Base-by-base conservation (phyloP, 2,888 invertebrate genomes). In the Azorinus chamasolen region DNA sequence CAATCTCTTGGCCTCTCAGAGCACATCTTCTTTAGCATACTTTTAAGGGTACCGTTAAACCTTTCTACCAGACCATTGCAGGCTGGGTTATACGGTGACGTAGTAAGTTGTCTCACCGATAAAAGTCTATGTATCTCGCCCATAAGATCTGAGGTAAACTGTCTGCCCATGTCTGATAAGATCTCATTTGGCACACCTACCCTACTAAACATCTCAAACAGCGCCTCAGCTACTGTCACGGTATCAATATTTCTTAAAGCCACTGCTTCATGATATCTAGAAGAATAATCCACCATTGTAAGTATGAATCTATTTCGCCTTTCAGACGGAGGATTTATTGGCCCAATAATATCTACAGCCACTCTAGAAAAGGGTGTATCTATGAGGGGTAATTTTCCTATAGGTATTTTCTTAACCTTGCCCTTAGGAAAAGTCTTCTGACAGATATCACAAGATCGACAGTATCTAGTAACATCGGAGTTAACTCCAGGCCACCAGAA, bases 271-370 rank as follows among this genome's bases (percentile, higher is more conserved):
- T 68, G 75, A 50, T 83, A 83, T 20, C 83, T 53, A 12, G 83
- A 79, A 0, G 83, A 78, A 50, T 66, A 76, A 50, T 85, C 81
- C 1, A 78, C 68, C 1, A 80, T 1, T 0, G 65, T 72, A 3
- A 85, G 43, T 12, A 84, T 72, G 57, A 83, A 85, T 12, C 71
- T 45, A 45, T 83, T 55, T 16, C 80, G 80, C 18, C 37, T 16
- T 25, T 74, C 70, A 20, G 65, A 78, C 14, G 53, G n/a, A 14
- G 78, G 77, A 2, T 64, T 22, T 27, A 87, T 71, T 18, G 83
- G 84, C 37, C 84, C 84, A 22, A 84, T 43, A 3, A 86, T 41
- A 69, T 87, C 86, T 6, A 87, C 72, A 20, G 73, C 78, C 1
- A 81, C 78, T 8, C 84, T n/a, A 39, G 50, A 45, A 43, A 83